Evolutionary conservation across 1,140 invertebrate genomes (phyloP), one percentile per base, ranked within the genome.

Genomic region (Cydia splendana): DNA sequence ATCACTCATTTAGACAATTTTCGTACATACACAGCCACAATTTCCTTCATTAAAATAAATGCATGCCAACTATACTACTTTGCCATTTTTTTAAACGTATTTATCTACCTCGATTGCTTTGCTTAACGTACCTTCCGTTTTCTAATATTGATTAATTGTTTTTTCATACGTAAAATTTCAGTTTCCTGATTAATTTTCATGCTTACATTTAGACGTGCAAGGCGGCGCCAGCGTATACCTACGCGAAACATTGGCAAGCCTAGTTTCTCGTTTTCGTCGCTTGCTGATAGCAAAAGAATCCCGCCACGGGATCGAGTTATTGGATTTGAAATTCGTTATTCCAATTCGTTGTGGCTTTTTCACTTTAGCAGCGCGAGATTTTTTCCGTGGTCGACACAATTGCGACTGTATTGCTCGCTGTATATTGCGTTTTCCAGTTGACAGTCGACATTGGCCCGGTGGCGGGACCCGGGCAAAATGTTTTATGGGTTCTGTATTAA

Each of bases 261-360:
- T 48, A 69, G 15, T 65, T 76, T 67, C 73, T 74, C 42, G 45
- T 62, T 51, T 71, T 20, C 45, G 38, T 20, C 57, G 74, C 45
- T 65, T 76, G 4, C 73, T 45, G 53, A 75, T 38, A 76, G 62
- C 76, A 80, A 81, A 87, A 81, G 82, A 85, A 85, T 80, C 24
- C 82, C 80, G 77, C 75, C 71, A 79, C 80, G 77, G 78, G 77
- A 74, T 83, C 81, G 79, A 77, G 65, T 86, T 88, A 88, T 88
- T 85, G 86, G 87, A 90, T 90, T 90, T 87, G 79, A 87, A 87
- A 86, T 87, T 88, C 87, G 85, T 88, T 88, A 90, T 88, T 88
- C 83, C 84, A 84, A 85, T 71, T 71, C 67, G 38, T 71, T 71
- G 81, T 86, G 84, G 73, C 82, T 82, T 87, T 87, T 87, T 86